Percentiles rank a stretch among this genome's conserved stretches.
These are phyloP conservation scores for Muschampia plurimacula DNA, from an alignment of 2,888 invertebrate species.

Conservation along the genomic window DNA sequence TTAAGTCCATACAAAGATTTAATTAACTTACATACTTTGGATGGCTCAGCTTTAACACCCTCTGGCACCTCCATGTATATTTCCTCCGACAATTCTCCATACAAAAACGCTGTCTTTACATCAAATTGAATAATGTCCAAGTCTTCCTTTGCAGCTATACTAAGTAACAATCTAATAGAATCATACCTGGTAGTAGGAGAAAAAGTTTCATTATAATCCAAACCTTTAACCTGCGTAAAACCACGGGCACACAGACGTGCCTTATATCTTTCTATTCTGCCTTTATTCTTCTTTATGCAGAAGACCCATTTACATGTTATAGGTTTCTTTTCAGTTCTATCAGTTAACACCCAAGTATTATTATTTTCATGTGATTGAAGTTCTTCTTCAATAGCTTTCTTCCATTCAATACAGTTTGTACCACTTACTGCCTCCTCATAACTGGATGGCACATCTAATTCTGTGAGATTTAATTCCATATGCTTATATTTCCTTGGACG, in stretches of 20 bases:
- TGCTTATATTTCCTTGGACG: neutral
- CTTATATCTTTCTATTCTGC: neutral
- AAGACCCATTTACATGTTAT: neutral
- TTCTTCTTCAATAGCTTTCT: neutral
- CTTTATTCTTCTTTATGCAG: neutral
- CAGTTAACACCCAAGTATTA: neutral
- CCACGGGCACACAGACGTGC: neutral
- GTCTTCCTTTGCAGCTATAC: neutral
- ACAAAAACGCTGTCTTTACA: neutral
- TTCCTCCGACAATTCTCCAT: neutral
- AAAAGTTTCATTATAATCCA: neutral
- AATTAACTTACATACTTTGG: constrained; percentile 31
- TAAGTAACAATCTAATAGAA: neutral
- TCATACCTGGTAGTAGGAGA: constrained; percentile 3
- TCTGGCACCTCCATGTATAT: neutral
- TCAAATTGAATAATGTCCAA: neutral
- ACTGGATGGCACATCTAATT: neutral
- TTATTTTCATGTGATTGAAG: neutral
- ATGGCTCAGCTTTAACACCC: neutral
- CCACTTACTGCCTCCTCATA: neutral
- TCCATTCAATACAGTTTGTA: neutral
- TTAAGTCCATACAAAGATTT: constrained; percentile 41
- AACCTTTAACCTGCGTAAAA: neutral
- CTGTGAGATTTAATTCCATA: neutral
- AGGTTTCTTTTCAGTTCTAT: neutral